These are phyloP conservation scores for Neolamprologus toae DNA, from an alignment of 2,113 vertebrate genomes.

Conservation along the genomic window DNA sequence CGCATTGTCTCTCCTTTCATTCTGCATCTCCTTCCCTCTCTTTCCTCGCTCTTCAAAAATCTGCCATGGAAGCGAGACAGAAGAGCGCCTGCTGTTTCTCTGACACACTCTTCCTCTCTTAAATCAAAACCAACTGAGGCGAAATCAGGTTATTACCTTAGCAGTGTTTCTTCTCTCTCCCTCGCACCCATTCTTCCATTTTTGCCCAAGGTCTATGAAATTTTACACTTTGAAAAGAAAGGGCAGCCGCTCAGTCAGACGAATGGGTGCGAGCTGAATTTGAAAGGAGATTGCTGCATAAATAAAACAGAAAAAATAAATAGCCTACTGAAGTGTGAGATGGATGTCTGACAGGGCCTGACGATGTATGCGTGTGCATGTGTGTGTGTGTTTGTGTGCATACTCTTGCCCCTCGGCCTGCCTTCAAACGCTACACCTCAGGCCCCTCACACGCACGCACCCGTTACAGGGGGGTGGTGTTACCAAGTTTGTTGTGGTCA, in stretches of 20 bases:
- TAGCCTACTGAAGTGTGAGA: slow-evolving; percentile 6
- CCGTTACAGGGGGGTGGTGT: not conserved
- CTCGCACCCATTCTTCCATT: slow-evolving; percentile 7
- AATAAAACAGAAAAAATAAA: slow-evolving; percentile 30
- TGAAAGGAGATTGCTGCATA: slow-evolving; percentile 38
- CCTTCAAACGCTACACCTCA: not conserved
- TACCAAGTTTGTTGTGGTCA: slow-evolving; percentile 26
- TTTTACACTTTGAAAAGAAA: slow-evolving; percentile 47
- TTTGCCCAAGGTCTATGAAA: slow-evolving; percentile 55
- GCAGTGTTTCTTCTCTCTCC: slow-evolving; percentile 24
- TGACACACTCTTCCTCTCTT: slow-evolving; percentile 63
- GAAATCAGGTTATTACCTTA: slow-evolving; percentile 66
- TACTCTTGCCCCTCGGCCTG: not conserved
- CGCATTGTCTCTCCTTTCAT: slow-evolving; percentile 35
- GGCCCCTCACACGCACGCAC: not conserved
- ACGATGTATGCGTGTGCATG: not conserved
- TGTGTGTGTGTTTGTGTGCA: not conserved
- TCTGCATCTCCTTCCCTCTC: slow-evolving; percentile 17
- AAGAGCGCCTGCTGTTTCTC: slow-evolving; percentile 52
- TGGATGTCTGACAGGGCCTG: not conserved
- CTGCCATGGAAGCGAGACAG: slow-evolving; percentile 47
- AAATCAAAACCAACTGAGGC: slow-evolving; percentile 66
- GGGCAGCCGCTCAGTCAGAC: slow-evolving; percentile 31
- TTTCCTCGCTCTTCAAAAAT: slow-evolving; percentile 30
- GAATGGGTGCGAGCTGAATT: slow-evolving; percentile 15